phyloP scores from a whole-genome alignment of 2,113 vertebrate genomes.

The Isichthys henryi region DNA sequence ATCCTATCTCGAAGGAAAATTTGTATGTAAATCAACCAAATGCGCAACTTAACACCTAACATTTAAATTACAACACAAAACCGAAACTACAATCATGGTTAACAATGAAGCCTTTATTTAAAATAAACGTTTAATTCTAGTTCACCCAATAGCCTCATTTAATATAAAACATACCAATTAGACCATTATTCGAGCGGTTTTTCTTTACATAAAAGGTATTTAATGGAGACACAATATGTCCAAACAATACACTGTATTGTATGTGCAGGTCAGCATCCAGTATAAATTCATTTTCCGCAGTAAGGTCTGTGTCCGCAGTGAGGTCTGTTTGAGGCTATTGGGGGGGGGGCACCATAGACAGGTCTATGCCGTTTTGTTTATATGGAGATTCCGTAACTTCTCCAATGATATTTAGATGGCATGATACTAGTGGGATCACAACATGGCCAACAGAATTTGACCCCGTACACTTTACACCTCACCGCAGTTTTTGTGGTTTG shows the following conservation, averaged over 20 bases:
- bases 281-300: background rate
- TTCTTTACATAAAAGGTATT: background rate
- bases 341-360: background rate
- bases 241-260: background rate
- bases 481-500: background rate
- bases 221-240: background rate
- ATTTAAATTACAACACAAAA: background rate
- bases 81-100: background rate
- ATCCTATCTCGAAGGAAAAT: background rate
- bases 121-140: background rate
- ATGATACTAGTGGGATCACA: background rate
- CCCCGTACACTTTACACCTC: background rate
- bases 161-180: background rate
- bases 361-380: background rate
- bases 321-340: background rate
- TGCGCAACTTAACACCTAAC: background rate
- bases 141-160: background rate
- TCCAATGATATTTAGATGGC: background rate
- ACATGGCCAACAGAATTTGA: background rate
- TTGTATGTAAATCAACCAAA: background rate
- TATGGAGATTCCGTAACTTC: background rate
- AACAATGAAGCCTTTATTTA: background rate
- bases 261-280: background rate
- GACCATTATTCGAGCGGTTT: background rate
- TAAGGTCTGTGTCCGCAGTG: background rate